Evolutionary conservation across 2,888 invertebrate genomes (phyloP), one percentile per base, ranked within the genome.

Genomic region (Dexiosoma caninum): DNA sequence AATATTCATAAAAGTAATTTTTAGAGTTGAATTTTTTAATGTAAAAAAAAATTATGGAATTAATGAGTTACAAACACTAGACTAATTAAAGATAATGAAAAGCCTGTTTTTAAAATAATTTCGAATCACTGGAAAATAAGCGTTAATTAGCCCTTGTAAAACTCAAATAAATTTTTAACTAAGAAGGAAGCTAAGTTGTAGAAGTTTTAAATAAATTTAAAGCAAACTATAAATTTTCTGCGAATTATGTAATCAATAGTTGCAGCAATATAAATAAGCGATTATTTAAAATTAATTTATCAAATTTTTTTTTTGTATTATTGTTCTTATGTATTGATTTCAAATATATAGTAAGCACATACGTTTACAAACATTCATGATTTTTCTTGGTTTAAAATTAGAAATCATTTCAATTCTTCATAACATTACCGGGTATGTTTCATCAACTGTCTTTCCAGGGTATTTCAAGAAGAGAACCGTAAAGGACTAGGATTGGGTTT

Each of bases 401-500:
- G 67, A 57, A 75, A 75, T 60, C 57, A 67, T 67, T 51, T 32
- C n/a, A 23, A 42, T 66, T 32, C 30, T 66, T 67, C 30, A 67
- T 59, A 75, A 75, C 67, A 64, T 23, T 8, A 12, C 57, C 49
- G 62, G 12, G 7, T 57, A 46, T 27, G 37, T 59, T 53, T 59
- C 7, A 57, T 21, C 51, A 51, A 67, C 67, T 67, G 40, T 75
- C 59, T 67, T 49, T 59, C 42, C 51, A 66, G 67, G 59, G 59
- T 51, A 51, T 67, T 67, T 57, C 14, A 19, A 51, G 60, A 66
- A 42, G 27, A 67, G 59, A 51, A 67, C 75, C 75, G 42, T 59
- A 67, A 66, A 66, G 51, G 75, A 75, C 75, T 75, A 75, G 75
- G 67, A 59, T 67, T 59, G 35, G 40, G 12, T 60, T 70, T 62